Evolutionary conservation across 2,888 invertebrate genomes (phyloP).

Genomic region (Clistopyga incitator): DNA sequence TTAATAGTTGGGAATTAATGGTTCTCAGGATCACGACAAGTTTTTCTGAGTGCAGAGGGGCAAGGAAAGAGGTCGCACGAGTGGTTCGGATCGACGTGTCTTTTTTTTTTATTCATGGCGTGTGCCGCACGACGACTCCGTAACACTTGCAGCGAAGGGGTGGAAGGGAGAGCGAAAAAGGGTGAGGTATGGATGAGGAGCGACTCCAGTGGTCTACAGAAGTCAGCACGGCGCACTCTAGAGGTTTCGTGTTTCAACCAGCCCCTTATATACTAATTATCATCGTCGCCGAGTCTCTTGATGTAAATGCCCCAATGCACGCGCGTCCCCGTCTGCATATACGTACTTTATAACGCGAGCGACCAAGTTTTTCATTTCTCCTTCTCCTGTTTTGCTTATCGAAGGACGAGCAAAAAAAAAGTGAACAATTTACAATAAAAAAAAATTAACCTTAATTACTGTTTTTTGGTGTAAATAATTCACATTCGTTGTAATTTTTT

Average conservation of each 20-base stretch:
- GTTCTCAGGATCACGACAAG: no score
- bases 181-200: constrained; percentile 46
- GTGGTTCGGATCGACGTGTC: constrained; percentile 55
- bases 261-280: constrained; percentile 82
- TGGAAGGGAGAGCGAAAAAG: constrained; percentile 43
- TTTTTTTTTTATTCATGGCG: constrained; percentile 58
- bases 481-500: no score
- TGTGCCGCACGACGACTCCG: constrained; percentile 53
- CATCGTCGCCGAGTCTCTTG: constrained; percentile 81
- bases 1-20: no score
- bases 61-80: constrained; percentile 51
- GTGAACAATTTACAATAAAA: constrained; percentile 1
- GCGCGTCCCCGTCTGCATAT: constrained; percentile 53
- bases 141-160: constrained; percentile 61
- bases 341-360: constrained; percentile 42
- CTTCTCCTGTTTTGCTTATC: constrained; percentile 11
- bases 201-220: constrained; percentile 80
- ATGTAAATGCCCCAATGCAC: constrained; percentile 81
- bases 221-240: constrained; percentile 80
- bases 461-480: no score
- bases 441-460: no score
- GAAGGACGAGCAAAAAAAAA: constrained; percentile 1
- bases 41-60: neutral
- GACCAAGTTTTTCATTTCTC: constrained; percentile 39
- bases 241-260: constrained; percentile 79